A percentile compares a stretch with the other conserved stretches of the same genome.
These are phyloP conservation scores for Condylura cristata DNA, from an alignment of 2,113 vertebrate species.

Conservation along the genomic window DNA sequence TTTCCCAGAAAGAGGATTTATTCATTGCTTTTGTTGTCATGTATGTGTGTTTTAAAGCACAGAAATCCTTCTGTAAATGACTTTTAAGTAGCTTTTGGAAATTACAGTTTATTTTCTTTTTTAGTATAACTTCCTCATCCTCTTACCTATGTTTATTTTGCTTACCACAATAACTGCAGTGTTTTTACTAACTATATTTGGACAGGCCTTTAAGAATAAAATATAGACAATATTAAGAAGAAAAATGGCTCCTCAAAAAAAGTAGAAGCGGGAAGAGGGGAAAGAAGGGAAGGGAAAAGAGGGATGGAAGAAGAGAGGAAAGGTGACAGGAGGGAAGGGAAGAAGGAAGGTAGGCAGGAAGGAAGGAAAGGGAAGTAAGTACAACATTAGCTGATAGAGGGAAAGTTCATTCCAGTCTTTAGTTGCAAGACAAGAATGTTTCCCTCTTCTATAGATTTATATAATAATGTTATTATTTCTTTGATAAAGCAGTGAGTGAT, in stretches of 20 bases:
- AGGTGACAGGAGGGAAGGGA: not conserved
- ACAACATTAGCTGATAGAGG: not conserved
- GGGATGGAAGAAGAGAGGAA: no score
- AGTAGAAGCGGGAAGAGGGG: not conserved
- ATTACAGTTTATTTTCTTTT: not conserved
- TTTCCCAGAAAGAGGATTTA: not conserved
- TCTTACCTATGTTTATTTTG: not conserved
- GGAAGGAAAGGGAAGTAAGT: no score
- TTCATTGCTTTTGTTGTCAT: not conserved
- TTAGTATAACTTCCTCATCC: not conserved
- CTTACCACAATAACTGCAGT: not conserved
- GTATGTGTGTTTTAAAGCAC: not conserved
- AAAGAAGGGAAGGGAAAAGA: not conserved
- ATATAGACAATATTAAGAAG: not conserved
- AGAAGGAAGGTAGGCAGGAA: not conserved
- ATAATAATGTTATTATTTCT: not conserved
- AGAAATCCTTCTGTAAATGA: not conserved
- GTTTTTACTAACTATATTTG: not conserved
- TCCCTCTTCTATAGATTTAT: not conserved
- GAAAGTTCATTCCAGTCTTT: not conserved
- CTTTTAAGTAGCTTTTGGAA: not conserved
- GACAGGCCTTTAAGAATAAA: not conserved
- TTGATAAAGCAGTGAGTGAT: not conserved
- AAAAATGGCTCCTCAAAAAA: not conserved
- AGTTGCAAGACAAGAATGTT: not conserved